Evolutionary conservation across 2,888 invertebrate genomes (phyloP), one percentile per base, ranked within the genome.

Genomic region (Alloplasta piceator): DNA sequence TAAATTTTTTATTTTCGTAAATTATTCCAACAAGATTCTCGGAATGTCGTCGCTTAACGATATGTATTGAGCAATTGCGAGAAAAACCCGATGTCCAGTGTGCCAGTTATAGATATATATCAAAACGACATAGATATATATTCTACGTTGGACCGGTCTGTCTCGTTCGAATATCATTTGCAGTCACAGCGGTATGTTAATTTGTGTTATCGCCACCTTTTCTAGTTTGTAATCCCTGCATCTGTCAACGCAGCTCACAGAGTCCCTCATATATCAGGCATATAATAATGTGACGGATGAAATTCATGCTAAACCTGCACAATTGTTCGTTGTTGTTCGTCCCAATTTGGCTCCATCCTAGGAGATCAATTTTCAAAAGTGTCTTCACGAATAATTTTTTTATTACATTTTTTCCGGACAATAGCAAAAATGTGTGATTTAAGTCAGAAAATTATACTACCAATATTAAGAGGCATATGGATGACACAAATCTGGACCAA

Each of bases 91-190:
- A 41, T 50, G 63, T 66, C 66, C 71, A 66, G 50, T 36, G 7
- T 56, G 46, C 55, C 41, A 38, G 56, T 58, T 12, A 50, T 50
- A 43, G 6, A 43, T 43, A 43, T 43, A 43, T 43, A 43, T 52
- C 6, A 12, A 52, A 14, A 7, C 52, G 6, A 5, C 14, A 52
- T 12, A 6, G n/a, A n/a, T n/a, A n/a, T 12, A 12, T 50, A 50
- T 36, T 39, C 12, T 39, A 26, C 26, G 43, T 55, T 52, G 12
- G 46, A 73, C 78, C 60, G 43, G 78, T 63, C 55, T n/a, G 16
- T 56, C 56, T 56, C 16, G 66, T 78, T 60, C 50, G 7, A 16
- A 26, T 50, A 78, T 60, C 39, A 64, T 66, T 66, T 71, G 58
- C 38, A 52, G 52, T 56, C 36, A 14, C 10, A 36, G 14, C 6